Percentiles rank a stretch among this genome's conserved stretches.
phyloP scores from a whole-genome alignment of 2,888 invertebrate genomes.

The Agonum fuliginosum region DNA sequence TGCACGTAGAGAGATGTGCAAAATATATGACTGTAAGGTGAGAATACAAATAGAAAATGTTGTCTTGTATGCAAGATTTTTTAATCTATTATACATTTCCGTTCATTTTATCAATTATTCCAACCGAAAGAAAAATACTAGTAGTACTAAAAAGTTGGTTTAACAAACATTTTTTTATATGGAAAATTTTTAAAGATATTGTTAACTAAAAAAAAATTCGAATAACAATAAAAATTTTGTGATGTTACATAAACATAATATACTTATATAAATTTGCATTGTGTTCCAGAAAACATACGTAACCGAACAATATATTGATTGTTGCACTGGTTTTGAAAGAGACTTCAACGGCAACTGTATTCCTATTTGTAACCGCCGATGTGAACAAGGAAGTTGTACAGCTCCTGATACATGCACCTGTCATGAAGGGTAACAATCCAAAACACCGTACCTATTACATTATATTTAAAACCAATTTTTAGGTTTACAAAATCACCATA shows the following conservation, averaged over 20 bases:
- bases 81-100: too few relatives aligned
- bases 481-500: background rate
- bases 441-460: constrained; percentile 62
- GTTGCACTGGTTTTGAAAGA: constrained; percentile 59
- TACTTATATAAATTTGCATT: background rate
- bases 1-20: too few relatives aligned
- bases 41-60: too few relatives aligned
- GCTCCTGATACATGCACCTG: constrained; percentile 64
- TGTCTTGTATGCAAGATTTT: too few relatives aligned
- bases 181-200: too few relatives aligned
- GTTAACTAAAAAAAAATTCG: too few relatives aligned
- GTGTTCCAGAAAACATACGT: background rate
- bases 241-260: too few relatives aligned
- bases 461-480: constrained; percentile 54
- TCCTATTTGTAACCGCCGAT: constrained; percentile 63
- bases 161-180: too few relatives aligned
- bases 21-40: too few relatives aligned
- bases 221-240: background rate
- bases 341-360: constrained; percentile 60
- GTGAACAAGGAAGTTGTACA: constrained; percentile 64
- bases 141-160: too few relatives aligned
- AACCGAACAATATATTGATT: constrained; percentile 47
- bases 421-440: constrained; percentile 66
- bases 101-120: too few relatives aligned
- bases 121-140: too few relatives aligned